A percentile compares a stretch with the other conserved stretches of the same genome.
Evolutionary conservation across 2,797 vertebrate species (phyloP).

Genomic region (Peromyscus attwateri): DNA sequence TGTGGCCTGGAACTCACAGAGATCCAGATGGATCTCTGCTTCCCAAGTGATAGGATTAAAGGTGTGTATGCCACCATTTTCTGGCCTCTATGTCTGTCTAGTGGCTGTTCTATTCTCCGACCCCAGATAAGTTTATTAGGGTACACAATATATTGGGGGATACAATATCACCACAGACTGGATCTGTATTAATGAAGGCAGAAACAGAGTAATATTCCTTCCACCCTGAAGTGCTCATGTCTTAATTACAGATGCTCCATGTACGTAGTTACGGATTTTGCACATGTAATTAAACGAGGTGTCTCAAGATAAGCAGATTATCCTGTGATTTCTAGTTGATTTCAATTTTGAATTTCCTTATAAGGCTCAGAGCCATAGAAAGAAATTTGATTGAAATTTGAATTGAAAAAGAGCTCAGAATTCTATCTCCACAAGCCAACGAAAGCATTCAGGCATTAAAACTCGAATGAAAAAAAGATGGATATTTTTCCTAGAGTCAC

Average conservation of each 20-base stretch:
- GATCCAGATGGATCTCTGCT: too few species aligned
- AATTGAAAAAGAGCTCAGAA: background rate
- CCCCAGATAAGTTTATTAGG: too few species aligned
- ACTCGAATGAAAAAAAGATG: background rate
- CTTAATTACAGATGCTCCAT: background rate
- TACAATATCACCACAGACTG: background rate
- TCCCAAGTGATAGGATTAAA: too few species aligned
- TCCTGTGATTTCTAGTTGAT: background rate
- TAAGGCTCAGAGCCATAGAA: background rate
- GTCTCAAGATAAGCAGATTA: background rate
- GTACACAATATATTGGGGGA: too few species aligned
- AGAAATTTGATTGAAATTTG: background rate
- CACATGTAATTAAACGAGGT: background rate
- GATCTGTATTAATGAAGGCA: background rate
- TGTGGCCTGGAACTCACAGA: too few species aligned
- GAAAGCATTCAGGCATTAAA: background rate
- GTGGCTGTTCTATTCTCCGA: too few species aligned
- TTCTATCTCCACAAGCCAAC: background rate
- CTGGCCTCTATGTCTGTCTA: too few species aligned
- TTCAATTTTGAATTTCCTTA: background rate
- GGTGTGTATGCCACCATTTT: too few species aligned
- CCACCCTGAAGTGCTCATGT: background rate
- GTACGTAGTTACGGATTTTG: background rate
- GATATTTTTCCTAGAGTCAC: background rate
- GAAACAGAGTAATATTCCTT: background rate